phyloP scores from a whole-genome alignment of 1,140 invertebrate species.

The Penaeus japonicus region DNA sequence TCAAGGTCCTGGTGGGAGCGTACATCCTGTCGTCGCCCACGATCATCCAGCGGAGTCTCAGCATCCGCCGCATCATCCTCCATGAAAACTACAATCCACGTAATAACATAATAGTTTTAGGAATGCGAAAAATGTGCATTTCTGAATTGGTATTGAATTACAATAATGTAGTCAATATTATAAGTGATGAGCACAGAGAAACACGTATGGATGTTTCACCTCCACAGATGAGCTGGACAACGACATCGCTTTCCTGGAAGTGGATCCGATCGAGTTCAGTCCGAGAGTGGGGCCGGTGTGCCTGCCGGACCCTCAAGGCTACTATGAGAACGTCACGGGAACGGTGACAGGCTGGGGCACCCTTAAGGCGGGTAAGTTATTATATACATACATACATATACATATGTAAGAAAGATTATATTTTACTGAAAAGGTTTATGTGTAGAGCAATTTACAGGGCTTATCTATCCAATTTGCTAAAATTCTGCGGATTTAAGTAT shows the following conservation, averaged over 20 bases:
- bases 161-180: no score
- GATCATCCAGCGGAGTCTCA: background rate
- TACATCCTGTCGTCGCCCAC: background rate
- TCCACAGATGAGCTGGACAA: slow-evolving; percentile 58
- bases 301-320: slow-evolving; percentile 60
- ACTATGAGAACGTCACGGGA: slow-evolving; percentile 60
- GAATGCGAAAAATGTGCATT: background rate
- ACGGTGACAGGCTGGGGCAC: slow-evolving; percentile 68
- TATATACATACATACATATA: no score
- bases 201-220: background rate
- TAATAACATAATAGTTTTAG: background rate
- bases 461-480: no score
- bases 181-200: no score
- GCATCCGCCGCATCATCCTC: background rate
- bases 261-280: slow-evolving; percentile 67
- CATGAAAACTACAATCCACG: background rate
- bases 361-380: slow-evolving; percentile 58
- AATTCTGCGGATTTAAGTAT: no score
- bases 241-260: slow-evolving; percentile 73
- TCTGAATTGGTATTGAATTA: no score
- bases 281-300: slow-evolving; percentile 64
- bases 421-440: no score
- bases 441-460: no score
- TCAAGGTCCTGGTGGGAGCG: background rate
- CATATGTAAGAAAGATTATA: no score